These are phyloP conservation scores for Rhynchopsitta pachyrhyncha DNA, from an alignment of 2,113 vertebrate genomes.

Conservation along the genomic window DNA sequence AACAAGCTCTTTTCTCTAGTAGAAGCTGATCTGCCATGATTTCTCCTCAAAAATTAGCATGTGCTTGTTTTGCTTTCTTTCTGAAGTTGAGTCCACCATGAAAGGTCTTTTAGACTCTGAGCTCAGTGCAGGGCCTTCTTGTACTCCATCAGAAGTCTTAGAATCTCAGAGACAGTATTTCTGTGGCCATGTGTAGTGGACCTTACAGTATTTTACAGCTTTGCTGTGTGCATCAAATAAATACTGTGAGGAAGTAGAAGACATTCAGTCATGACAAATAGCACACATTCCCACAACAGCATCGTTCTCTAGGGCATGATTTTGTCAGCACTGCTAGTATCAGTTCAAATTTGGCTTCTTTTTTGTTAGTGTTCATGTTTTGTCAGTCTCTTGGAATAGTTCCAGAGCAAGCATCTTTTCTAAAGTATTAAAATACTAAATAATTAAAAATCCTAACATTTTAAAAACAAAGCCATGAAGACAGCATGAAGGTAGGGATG, in stretches of 20 bases:
- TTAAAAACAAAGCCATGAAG: not conserved
- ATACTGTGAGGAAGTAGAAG: not conserved
- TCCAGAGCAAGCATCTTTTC: not conserved
- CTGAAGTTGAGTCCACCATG: not conserved
- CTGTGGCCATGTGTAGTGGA: not conserved
- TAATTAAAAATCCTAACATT: not conserved
- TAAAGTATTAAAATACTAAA: not conserved
- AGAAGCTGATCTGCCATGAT: not conserved
- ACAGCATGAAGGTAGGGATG: not conserved
- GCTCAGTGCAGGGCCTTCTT: not conserved
- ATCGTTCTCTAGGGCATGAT: not conserved
- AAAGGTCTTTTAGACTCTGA: not conserved
- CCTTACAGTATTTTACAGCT: not conserved
- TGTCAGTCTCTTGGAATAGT: not conserved
- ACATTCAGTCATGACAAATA: not conserved
- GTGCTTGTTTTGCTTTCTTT: not conserved
- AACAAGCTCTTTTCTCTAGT: not conserved
- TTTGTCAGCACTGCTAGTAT: not conserved
- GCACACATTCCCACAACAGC: not conserved
- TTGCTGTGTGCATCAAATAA: not conserved
- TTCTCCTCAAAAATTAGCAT: not conserved
- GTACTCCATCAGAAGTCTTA: not conserved
- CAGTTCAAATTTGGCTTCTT: not conserved
- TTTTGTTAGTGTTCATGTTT: not conserved
- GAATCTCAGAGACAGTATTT: not conserved